Evolutionary conservation across 2,113 vertebrate species (phyloP).

Genomic region (Nycticorax nycticorax): DNA sequence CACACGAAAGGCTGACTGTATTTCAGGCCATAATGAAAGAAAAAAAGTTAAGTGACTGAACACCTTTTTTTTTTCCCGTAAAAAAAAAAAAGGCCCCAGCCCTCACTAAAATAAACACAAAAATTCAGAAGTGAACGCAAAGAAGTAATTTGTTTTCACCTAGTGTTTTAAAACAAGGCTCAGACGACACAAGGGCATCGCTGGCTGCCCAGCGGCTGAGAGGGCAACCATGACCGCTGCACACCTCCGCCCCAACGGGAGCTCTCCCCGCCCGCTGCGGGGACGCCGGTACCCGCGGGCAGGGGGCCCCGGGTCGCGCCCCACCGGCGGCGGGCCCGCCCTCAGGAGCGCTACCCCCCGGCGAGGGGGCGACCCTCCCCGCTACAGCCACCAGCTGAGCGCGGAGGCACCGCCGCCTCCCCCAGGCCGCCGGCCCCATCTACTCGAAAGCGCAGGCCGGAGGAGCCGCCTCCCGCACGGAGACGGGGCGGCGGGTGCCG

Average conservation of each 20-base stretch:
- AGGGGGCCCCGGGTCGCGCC: not conserved
- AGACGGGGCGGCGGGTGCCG: too few relatives aligned
- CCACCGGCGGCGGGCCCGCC: too few relatives aligned
- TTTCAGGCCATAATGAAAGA: accelerated
- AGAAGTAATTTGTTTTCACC: not conserved
- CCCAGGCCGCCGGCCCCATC: not conserved
- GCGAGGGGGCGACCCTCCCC: not conserved
- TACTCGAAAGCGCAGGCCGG: too few relatives aligned
- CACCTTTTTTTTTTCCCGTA: not conserved
- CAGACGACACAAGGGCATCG: not conserved
- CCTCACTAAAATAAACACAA: not conserved
- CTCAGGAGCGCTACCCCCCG: not conserved
- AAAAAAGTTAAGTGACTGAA: not conserved
- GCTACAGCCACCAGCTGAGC: not conserved
- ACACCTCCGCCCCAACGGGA: not conserved
- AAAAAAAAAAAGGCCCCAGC: not conserved
- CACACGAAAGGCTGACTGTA: not conserved
- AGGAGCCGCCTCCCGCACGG: not conserved
- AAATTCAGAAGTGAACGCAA: not conserved
- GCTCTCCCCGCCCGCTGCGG: not conserved
- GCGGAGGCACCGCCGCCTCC: not conserved
- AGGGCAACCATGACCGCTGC: not conserved
- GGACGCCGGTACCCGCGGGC: not conserved
- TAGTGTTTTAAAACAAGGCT: not conserved
- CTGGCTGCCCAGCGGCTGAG: not conserved